phyloP scores from a whole-genome alignment of 2,797 vertebrate genomes.

The Halcyon leucocephala region DNA sequence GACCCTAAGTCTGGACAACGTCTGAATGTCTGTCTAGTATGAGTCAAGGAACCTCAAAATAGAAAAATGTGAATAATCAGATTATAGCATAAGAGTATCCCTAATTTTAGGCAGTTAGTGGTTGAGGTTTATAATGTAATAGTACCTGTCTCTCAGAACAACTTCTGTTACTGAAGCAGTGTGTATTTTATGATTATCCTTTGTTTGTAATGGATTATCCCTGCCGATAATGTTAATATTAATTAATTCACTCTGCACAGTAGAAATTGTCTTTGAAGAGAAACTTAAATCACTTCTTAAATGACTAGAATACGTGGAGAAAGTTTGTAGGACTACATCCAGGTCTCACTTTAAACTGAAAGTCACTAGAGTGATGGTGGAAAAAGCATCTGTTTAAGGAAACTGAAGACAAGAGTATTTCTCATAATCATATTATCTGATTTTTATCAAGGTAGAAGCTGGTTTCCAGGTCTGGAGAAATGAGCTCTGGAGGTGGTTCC shows the following conservation, averaged over 20 bases:
- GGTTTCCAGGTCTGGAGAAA: not conserved
- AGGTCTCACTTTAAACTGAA: conserved; percentile 4
- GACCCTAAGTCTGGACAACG: not conserved
- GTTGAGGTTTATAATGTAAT: not conserved
- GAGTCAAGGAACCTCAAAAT: not conserved
- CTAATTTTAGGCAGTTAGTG: not conserved
- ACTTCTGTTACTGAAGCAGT: not conserved
- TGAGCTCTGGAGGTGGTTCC: not conserved
- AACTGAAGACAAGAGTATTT: conserved; percentile 6
- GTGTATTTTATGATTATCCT: not conserved
- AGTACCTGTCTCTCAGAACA: not conserved
- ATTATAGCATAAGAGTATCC: not conserved
- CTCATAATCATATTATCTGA: not conserved
- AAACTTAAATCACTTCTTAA: conserved; percentile 1
- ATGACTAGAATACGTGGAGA: not conserved
- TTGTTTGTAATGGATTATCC: not conserved
- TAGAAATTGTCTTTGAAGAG: conserved; percentile 11
- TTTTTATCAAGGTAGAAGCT: conserved; percentile 14
- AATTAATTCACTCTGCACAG: not conserved
- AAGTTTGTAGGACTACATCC: conserved; percentile 2
- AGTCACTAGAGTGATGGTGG: not conserved
- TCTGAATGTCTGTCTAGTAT: not conserved
- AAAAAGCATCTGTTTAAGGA: not conserved
- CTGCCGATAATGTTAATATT: not conserved
- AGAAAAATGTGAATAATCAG: conserved; percentile 20